Evolutionary conservation across 2,113 vertebrate species (phyloP).

Genomic region (Halcyon malimbica): DNA sequence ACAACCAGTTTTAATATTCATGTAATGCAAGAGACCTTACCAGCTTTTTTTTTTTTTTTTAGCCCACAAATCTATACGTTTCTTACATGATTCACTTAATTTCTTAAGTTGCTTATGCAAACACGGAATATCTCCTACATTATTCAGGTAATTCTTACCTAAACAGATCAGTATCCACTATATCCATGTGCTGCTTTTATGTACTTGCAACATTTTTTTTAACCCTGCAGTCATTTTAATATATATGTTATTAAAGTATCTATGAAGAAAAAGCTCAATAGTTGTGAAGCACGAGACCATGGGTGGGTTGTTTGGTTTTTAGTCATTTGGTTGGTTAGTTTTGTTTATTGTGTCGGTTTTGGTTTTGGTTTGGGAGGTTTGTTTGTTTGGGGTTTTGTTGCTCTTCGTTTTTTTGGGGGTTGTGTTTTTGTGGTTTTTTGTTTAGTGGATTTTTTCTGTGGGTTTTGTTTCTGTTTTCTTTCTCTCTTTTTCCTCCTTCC

Average conservation of each 20-base stretch:
- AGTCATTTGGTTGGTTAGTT: no score
- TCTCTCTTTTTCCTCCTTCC: neutral
- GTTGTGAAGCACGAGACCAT: neutral
- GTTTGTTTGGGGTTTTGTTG: neutral
- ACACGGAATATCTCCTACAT: neutral
- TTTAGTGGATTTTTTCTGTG: neutral
- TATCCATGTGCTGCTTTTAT: neutral
- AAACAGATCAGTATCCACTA: neutral
- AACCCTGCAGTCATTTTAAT: neutral
- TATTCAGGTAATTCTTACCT: neutral
- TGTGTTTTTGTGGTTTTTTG: accelerated
- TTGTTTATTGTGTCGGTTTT: no score
- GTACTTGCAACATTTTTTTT: neutral
- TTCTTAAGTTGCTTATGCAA: neutral
- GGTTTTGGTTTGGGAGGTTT: no score
- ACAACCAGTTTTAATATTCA: neutral
- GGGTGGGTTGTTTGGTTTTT: accelerated
- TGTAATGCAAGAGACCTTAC: neutral
- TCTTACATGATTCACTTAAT: neutral
- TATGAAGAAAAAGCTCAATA: neutral
- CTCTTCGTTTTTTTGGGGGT: neutral
- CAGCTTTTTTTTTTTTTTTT: neutral
- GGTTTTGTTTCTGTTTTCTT: accelerated
- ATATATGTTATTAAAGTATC: neutral
- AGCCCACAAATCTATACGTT: neutral